A percentile compares a stretch with the other conserved stretches of the same genome.
Conservation (phyloP, 2,888 invertebrate species). For the Leucophenga maculata region DNA sequence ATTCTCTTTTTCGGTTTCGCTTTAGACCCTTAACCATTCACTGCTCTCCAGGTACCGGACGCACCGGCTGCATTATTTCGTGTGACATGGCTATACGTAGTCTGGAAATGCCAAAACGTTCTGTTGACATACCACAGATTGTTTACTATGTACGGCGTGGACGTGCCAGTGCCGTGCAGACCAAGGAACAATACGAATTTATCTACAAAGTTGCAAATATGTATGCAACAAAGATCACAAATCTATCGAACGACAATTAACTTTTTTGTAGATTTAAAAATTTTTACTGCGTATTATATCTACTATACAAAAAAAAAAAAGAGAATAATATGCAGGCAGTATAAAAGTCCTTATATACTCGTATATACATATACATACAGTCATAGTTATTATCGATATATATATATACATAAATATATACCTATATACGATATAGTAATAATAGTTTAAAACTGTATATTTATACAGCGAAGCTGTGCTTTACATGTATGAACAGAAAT, state of each 20-base stretch:
- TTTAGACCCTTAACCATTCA: constrained; percentile 84
- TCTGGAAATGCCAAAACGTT: constrained; percentile 82
- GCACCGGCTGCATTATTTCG: constrained; percentile 89
- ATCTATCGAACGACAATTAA: constrained; percentile 77
- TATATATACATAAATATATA: background rate
- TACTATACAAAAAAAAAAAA: constrained; percentile 20
- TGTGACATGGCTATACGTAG: constrained; percentile 91
- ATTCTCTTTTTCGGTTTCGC: constrained; percentile 23
- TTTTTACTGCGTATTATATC: constrained; percentile 4
- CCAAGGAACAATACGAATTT: constrained; percentile 92
- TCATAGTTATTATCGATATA: constrained; percentile 4
- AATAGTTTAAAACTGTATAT: background rate
- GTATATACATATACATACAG: constrained; percentile 28
- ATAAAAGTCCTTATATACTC: constrained; percentile 41
- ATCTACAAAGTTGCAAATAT: constrained; percentile 91
- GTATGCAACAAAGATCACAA: constrained; percentile 88
- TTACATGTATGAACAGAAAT: no score
- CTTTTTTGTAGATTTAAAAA: constrained; percentile 5
- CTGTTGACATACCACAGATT: constrained; percentile 88
- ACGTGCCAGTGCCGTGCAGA: constrained; percentile 90
- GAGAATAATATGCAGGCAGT: constrained; percentile 37
- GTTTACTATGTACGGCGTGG: constrained; percentile 89
- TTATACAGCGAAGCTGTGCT: no score
- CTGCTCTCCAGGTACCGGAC: constrained; percentile 92
- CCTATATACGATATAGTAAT: constrained; percentile 3